phyloP scores from a whole-genome alignment of 1,140 invertebrate species.

The Amphibalanus amphitrite region DNA sequence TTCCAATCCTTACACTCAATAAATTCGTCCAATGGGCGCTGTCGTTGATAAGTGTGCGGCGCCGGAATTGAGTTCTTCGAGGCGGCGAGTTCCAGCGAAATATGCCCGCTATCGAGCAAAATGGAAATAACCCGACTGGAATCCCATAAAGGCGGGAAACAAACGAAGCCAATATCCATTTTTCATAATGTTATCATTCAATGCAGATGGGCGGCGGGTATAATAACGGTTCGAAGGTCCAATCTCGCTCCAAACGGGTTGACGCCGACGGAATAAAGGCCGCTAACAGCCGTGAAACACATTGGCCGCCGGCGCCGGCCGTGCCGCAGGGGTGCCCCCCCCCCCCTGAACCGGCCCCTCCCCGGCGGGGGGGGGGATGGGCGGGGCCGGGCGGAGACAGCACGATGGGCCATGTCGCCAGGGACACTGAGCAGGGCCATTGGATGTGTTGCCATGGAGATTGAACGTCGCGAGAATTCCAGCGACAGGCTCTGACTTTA shows the following conservation, averaged over 20 bases:
- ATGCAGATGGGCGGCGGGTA: neutral
- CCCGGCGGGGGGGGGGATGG: too few species aligned
- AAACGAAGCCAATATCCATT: slow-evolving; percentile 1
- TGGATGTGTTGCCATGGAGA: too few species aligned
- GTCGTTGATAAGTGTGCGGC: neutral
- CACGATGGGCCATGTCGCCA: too few species aligned
- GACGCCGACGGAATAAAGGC: neutral
- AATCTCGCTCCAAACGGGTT: neutral
- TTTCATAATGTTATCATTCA: slow-evolving; percentile 2
- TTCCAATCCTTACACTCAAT: neutral
- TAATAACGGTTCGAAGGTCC: neutral
- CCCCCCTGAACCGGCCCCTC: too few species aligned
- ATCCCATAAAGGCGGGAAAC: neutral
- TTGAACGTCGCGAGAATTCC: too few species aligned
- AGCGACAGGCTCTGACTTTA: too few species aligned
- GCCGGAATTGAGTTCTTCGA: neutral
- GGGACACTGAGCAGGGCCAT: too few species aligned
- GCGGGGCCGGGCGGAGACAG: too few species aligned
- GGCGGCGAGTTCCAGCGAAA: neutral
- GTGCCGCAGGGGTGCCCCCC: too few species aligned
- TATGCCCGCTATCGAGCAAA: neutral
- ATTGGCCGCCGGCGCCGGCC: neutral
- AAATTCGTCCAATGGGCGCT: neutral
- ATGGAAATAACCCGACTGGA: slow-evolving; percentile 1
- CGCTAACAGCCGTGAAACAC: neutral